phyloP scores from a whole-genome alignment of 2,113 vertebrate genomes.

The Bufo bufo region DNA sequence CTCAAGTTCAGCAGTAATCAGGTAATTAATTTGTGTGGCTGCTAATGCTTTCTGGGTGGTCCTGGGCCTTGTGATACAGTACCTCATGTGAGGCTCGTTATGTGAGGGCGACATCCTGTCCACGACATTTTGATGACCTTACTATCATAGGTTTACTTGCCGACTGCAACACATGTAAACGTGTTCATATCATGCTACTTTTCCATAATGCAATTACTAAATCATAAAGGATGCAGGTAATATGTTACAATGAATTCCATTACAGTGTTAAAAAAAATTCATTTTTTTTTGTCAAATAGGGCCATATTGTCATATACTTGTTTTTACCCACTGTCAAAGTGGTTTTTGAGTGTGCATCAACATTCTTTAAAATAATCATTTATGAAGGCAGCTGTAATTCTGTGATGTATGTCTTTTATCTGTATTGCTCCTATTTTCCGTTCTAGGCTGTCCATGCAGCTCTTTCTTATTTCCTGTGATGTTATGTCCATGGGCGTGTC shows the following conservation, averaged over 20 bases:
- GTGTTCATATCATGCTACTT: background rate
- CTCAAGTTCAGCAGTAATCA: conserved; percentile 38
- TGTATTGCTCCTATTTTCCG: no score
- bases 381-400: no score
- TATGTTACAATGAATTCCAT: background rate
- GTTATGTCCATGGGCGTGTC: no score
- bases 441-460: no score
- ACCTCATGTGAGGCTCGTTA: background rate
- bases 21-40: conserved; percentile 30
- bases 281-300: background rate
- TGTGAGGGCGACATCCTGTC: background rate
- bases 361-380: no score
- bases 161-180: background rate
- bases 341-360: no score
- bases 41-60: conserved; percentile 34
- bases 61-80: conserved; percentile 24
- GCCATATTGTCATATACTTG: background rate
- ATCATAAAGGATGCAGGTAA: background rate
- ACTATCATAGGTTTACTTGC: background rate
- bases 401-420: no score
- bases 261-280: background rate
- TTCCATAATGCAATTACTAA: background rate
- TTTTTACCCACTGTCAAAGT: no score
- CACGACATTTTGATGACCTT: background rate
- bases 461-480: no score